A percentile compares a stretch with the other conserved stretches of the same genome.
These are phyloP conservation scores for Argyresthia albistria DNA, from an alignment of 2,888 invertebrate species.

Conservation along the genomic window DNA sequence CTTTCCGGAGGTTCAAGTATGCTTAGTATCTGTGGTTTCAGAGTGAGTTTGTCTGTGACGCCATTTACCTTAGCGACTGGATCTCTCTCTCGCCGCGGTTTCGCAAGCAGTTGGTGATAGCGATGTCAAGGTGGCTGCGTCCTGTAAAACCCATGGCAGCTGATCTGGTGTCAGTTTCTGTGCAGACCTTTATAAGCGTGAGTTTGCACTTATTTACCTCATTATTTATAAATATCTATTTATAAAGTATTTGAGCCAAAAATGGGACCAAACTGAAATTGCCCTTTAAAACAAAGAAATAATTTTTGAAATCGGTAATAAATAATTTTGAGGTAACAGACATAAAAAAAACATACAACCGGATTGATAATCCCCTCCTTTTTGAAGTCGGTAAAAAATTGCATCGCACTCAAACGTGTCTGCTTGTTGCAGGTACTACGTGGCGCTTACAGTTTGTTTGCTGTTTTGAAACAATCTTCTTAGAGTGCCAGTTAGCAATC, in stretches of 20 bases:
- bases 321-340: no score
- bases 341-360: no score
- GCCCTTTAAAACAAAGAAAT: no score
- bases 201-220: neutral
- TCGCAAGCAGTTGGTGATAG: conserved; percentile 4
- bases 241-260: no score
- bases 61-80: conserved; percentile 7
- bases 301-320: no score
- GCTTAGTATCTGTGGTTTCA: conserved; percentile 1
- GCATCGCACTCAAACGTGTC: neutral
- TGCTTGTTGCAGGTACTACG: conserved; percentile 6
- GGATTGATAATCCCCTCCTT: no score
- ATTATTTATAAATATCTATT: no score
- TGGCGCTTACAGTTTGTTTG: conserved; percentile 3
- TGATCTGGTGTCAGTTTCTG: conserved; percentile 4
- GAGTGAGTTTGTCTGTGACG: conserved; percentile 6
- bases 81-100: conserved; percentile 7
- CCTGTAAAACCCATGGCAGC: conserved; percentile 4
- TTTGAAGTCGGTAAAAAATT: neutral
- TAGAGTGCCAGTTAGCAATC: no score
- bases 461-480: conserved; percentile 2
- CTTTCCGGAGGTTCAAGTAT: no score
- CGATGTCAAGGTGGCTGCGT: conserved; percentile 4
- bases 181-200: conserved; percentile 6
- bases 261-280: no score